phyloP scores from a whole-genome alignment of 2,113 vertebrate species.

The Ammodytes dubius region DNA sequence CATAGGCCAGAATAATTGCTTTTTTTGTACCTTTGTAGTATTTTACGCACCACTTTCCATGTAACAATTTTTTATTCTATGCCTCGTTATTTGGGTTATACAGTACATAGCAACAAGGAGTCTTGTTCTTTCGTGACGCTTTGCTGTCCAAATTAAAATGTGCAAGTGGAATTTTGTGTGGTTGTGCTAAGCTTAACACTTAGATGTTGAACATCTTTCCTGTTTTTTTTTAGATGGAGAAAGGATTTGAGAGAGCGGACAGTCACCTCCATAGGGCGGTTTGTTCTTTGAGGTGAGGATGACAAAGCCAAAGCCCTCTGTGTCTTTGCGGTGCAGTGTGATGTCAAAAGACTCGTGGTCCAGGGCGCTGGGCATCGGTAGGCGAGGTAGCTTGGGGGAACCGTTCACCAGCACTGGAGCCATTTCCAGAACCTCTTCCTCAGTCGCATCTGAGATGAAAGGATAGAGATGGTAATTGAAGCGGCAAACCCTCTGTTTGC shows the following conservation, averaged over 20 bases:
- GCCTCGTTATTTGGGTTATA: neutral
- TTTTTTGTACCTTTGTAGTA: too few relatives aligned
- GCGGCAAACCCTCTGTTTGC: too few relatives aligned
- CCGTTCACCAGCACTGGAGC: constrained; percentile 83
- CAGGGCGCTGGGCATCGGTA: constrained; percentile 77
- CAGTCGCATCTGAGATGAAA: constrained; percentile 67
- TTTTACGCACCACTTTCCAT: neutral
- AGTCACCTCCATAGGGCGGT: constrained; percentile 93
- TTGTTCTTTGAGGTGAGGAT: constrained; percentile 98
- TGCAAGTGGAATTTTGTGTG: too few relatives aligned
- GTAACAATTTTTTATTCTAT: neutral
- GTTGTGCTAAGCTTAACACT: neutral
- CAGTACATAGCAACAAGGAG: neutral
- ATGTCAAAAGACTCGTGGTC: constrained; percentile 92
- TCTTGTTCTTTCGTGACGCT: neutral
- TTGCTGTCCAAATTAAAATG: neutral
- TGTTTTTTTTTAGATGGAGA: too few relatives aligned
- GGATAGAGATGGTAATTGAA: neutral
- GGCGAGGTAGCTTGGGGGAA: constrained; percentile 86
- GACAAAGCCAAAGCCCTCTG: constrained; percentile 96
- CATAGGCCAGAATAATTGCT: too few relatives aligned
- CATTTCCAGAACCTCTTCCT: constrained; percentile 75
- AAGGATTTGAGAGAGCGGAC: neutral
- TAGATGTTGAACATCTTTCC: neutral
- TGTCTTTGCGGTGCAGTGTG: constrained; percentile 93